Evolutionary conservation across 1,140 invertebrate genomes (phyloP).

Genomic region (Hormaphis cornu): DNA sequence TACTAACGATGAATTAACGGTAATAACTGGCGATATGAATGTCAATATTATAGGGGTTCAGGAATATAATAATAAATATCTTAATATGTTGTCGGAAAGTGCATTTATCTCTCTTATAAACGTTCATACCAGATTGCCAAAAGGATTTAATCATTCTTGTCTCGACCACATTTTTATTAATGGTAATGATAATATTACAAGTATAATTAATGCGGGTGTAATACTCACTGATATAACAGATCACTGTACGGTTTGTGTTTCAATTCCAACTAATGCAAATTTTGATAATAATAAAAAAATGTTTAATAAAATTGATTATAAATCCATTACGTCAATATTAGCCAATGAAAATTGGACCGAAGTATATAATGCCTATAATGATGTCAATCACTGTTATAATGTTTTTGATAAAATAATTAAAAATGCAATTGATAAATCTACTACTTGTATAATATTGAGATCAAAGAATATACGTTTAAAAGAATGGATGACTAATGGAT

Average conservation of each 20-base stretch:
- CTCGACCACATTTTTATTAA: background rate
- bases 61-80: background rate
- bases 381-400: background rate
- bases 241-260: background rate
- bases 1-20: background rate
- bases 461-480: background rate
- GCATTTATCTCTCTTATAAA: background rate
- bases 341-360: background rate
- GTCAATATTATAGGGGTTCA: background rate
- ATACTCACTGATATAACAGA: background rate
- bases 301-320: background rate
- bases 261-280: background rate
- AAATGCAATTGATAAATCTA: background rate
- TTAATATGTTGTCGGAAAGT: background rate
- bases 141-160: background rate
- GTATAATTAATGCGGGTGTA: background rate
- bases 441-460: background rate
- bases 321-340: background rate
- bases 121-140: background rate
- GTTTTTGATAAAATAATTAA: background rate
- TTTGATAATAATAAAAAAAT: background rate
- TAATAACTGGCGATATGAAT: background rate
- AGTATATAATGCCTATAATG: background rate
- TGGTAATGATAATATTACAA: background rate
- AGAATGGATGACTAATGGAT: background rate